Percentiles rank a stretch among this genome's conserved stretches.
These are phyloP conservation scores for Chloroclysta siterata DNA, from an alignment of 2,888 invertebrate genomes.

Conservation along the genomic window DNA sequence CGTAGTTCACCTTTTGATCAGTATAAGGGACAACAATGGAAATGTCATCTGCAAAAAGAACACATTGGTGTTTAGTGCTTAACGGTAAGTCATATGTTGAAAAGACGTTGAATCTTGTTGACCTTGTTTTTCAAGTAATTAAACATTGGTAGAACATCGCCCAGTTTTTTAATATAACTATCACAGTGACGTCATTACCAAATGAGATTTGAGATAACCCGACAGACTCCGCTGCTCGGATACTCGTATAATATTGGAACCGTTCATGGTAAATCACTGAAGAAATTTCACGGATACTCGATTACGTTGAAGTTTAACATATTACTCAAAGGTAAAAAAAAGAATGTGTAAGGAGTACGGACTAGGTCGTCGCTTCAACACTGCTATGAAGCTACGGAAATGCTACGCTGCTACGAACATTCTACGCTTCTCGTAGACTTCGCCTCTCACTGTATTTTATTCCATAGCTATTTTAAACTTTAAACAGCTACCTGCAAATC, in stretches of 20 bases:
- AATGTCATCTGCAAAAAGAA: too few relatives aligned
- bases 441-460: conserved; percentile 15
- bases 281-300: neutral
- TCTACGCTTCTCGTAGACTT: conserved; percentile 24
- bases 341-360: neutral
- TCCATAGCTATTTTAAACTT: conserved; percentile 19
- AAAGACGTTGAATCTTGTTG: too few relatives aligned
- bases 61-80: too few relatives aligned
- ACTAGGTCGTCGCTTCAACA: conserved; percentile 9
- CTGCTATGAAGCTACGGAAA: conserved; percentile 20
- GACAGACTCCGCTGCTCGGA: neutral
- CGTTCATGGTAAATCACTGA: neutral
- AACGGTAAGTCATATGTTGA: too few relatives aligned
- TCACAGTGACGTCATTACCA: neutral
- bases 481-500: conserved; percentile 25
- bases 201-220: neutral
- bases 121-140: too few relatives aligned
- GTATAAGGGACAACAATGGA: too few relatives aligned
- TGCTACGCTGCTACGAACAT: conserved; percentile 29
- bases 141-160: too few relatives aligned
- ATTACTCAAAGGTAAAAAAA: neutral
- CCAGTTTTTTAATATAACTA: too few relatives aligned
- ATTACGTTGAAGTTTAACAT: conserved; percentile 3
- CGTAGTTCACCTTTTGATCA: too few relatives aligned
- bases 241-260: neutral